These are phyloP conservation scores for Apodemia hepburni DNA, from an alignment of 2,888 invertebrate genomes.

Conservation along the genomic window DNA sequence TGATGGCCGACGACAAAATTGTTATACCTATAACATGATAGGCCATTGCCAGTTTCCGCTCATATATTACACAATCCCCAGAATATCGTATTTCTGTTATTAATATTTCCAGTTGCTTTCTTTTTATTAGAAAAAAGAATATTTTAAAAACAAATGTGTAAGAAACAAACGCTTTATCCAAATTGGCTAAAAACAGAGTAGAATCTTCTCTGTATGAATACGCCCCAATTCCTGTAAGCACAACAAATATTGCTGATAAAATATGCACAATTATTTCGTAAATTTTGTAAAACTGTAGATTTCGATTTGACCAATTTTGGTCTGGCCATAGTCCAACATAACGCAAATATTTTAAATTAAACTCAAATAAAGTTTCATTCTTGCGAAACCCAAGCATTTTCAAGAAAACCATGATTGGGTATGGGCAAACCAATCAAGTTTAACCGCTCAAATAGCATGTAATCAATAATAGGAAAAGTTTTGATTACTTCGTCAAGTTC, in stretches of 20 bases:
- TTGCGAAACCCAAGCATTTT: slow-evolving; percentile 26
- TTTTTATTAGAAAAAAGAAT: slow-evolving; percentile 44
- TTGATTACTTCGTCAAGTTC: neutral
- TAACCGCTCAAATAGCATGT: neutral
- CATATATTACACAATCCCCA: slow-evolving; percentile 47
- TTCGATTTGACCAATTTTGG: slow-evolving; percentile 36
- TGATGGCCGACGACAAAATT: slow-evolving; percentile 35
- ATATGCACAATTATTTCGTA: slow-evolving; percentile 44
- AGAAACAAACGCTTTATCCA: slow-evolving; percentile 50
- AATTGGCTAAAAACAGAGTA: slow-evolving; percentile 42
- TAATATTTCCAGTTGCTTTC: slow-evolving; percentile 41
- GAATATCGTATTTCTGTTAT: slow-evolving; percentile 50
- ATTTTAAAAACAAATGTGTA: slow-evolving; percentile 55
- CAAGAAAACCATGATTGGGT: slow-evolving; percentile 26
- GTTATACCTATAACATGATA: slow-evolving; percentile 41
- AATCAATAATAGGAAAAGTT: neutral
- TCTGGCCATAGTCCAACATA: slow-evolving; percentile 57
- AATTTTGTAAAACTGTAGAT: slow-evolving; percentile 41
- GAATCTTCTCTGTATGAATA: slow-evolving; percentile 42
- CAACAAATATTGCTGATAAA: slow-evolving; percentile 40
- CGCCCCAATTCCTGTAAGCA: slow-evolving; percentile 46
- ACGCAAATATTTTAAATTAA: slow-evolving; percentile 54
- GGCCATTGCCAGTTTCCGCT: slow-evolving; percentile 45
- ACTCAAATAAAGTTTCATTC: slow-evolving; percentile 45
- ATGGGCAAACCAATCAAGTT: neutral